Evolutionary conservation across 2,797 vertebrate species (phyloP).

Genomic region (Tapera naevia): DNA sequence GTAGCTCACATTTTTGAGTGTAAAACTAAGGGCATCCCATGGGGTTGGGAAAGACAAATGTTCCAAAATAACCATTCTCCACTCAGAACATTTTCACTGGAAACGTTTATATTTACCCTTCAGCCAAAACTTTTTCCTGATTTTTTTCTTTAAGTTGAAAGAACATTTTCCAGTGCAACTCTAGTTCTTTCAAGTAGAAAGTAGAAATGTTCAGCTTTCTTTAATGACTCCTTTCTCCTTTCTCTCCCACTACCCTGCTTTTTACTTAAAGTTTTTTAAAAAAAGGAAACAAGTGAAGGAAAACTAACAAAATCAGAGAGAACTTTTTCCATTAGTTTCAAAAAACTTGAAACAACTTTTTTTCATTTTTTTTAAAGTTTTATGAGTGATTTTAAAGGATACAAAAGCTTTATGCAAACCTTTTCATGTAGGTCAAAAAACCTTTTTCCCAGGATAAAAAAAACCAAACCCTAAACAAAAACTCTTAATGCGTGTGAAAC

Average conservation of each 20-base stretch:
- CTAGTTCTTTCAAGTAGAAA: slow-evolving; percentile 42
- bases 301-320: slow-evolving; percentile 35
- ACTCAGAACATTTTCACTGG: not conserved
- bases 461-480: not conserved
- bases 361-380: not conserved
- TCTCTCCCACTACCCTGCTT: slow-evolving; percentile 4
- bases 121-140: slow-evolving; percentile 24
- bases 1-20: not conserved
- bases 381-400: slow-evolving; percentile 18
- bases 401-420: slow-evolving; percentile 2
- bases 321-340: not conserved
- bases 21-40: not conserved
- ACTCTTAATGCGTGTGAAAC: not conserved
- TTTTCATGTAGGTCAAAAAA: slow-evolving; percentile 38
- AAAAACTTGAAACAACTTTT: not conserved
- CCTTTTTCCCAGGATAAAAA: not conserved
- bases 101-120: slow-evolving; percentile 26
- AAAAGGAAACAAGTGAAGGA: not conserved
- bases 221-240: slow-evolving; percentile 17
- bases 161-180: slow-evolving; percentile 49
- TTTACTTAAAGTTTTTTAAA: not conserved
- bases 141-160: slow-evolving; percentile 30
- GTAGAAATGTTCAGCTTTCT: not conserved
- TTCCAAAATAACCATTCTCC: not conserved
- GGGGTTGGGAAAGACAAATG: slow-evolving; percentile 1